Conservation (phyloP, 2,797 vertebrate species). For the Sebastes trivittatus region DNA sequence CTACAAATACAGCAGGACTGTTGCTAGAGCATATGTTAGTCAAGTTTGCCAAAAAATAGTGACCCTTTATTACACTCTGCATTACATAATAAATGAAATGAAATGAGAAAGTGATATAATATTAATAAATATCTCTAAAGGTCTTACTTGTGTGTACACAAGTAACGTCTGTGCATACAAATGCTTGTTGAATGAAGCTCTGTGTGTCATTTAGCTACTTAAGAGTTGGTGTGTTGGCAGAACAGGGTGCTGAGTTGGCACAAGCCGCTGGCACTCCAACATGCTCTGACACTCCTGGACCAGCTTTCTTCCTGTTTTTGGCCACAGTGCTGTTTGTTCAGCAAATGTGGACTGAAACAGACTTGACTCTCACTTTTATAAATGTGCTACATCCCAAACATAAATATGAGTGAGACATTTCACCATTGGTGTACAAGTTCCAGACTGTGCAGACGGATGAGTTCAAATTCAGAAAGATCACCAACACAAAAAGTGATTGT, state of each 20-base stretch:
- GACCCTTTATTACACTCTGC: not conserved
- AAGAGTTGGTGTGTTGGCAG: conserved; percentile 48
- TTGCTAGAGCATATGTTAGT: not conserved
- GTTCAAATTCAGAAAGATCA: not conserved
- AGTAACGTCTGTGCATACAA: conserved; percentile 1
- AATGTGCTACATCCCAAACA: not conserved
- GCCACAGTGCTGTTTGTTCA: conserved; percentile 49
- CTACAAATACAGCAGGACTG: not conserved
- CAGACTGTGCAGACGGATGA: not conserved
- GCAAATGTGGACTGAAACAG: conserved; percentile 33
- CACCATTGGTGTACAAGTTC: not conserved
- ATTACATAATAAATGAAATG: not conserved
- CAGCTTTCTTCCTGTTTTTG: conserved; percentile 59
- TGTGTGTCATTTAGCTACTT: conserved; percentile 26
- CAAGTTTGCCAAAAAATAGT: not conserved
- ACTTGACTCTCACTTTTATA: conserved; percentile 12
- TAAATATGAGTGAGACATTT: conserved; percentile 3
- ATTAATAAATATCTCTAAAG: not conserved
- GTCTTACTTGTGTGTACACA: not conserved
- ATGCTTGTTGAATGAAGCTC: conserved; percentile 25
- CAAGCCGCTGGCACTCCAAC: conserved; percentile 35
- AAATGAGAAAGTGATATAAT: not conserved
- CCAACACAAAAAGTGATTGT: not conserved
- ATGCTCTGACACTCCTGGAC: conserved; percentile 39
- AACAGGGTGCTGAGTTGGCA: conserved; percentile 44